These are phyloP conservation scores for Scortum barcoo DNA, from an alignment of 2,113 vertebrate species.

Conservation along the genomic window DNA sequence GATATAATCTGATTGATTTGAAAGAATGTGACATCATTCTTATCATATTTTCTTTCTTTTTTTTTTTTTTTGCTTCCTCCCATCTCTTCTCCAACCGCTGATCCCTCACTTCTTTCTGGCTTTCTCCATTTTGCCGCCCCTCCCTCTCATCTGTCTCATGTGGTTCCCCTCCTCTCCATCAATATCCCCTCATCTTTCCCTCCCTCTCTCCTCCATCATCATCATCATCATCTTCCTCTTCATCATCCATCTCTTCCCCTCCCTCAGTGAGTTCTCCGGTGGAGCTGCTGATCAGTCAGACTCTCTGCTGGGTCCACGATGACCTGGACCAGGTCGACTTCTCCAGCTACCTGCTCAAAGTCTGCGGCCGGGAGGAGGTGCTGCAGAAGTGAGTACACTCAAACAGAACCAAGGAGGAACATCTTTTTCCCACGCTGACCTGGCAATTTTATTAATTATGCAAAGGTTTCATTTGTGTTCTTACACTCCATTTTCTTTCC, in stretches of 20 bases:
- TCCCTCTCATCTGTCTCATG: background rate
- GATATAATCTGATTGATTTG: background rate
- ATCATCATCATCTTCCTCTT: background rate
- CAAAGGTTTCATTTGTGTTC: background rate
- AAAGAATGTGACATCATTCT: background rate
- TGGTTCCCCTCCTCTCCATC: background rate
- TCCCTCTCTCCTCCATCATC: no score
- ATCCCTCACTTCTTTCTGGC: background rate
- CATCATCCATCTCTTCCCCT: background rate
- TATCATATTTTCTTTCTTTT: background rate
- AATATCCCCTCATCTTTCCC: background rate
- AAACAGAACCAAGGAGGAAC: background rate
- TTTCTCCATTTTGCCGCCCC: background rate
- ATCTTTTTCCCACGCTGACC: conserved; percentile 1
- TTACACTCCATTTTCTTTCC: background rate
- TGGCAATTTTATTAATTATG: background rate
- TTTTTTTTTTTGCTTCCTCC: background rate
- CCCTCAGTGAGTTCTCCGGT: conserved; percentile 94
- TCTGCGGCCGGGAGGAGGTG: conserved; percentile 96
- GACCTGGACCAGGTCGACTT: conserved; percentile 96
- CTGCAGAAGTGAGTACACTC: conserved; percentile 93
- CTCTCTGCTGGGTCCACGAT: conserved; percentile 98
- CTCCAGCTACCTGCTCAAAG: conserved; percentile 95
- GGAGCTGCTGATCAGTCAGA: conserved; percentile 97
- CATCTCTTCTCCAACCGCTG: background rate